Evolutionary conservation across 2,888 invertebrate genomes (phyloP), one percentile per base, ranked within the genome.

Genomic region (Holacanthella duospinosa): DNA sequence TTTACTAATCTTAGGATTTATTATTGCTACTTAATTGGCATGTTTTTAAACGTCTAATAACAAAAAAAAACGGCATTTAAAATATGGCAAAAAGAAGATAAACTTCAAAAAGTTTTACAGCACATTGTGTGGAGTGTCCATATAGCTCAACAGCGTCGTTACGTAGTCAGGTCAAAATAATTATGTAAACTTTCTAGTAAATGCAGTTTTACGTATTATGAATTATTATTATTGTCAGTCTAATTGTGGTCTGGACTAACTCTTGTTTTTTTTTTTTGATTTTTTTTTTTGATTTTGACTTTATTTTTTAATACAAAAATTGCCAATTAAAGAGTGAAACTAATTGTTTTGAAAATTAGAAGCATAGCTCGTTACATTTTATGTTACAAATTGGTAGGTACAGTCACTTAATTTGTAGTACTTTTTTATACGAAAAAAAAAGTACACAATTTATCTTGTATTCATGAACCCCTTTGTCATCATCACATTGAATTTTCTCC

Each of bases 151-250:
- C n/a, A n/a, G n/a, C n/a, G n/a, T n/a, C n/a, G n/a, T n/a, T n/a
- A n/a, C n/a, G n/a, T n/a, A n/a, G n/a, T n/a, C n/a, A n/a, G n/a
- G n/a, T n/a, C n/a, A n/a, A n/a, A n/a, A n/a, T n/a, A n/a, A n/a
- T n/a, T n/a, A n/a, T n/a, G n/a, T n/a, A n/a, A n/a, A n/a, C n/a
- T n/a, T n/a, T n/a, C n/a, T n/a, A n/a, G n/a, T n/a, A n/a, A n/a
- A n/a, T n/a, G n/a, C n/a, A n/a, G n/a, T 48, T 21, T 48, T 48
- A 48, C 48, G 48, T 48, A 48, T n/a, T n/a, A n/a, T 48, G 4
- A 48, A 48, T 48, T 48, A 16, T 36, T n/a, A 21, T 48, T 48
- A 48, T 48, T 48, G 48, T 48, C 48, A 48, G 48, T 48, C 48
- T 48, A 48, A 16, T 36, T 36, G 6, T 36, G 36, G n/a, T n/a